A percentile compares a stretch with the other conserved stretches of the same genome.
Evolutionary conservation across 2,888 invertebrate genomes (phyloP).

Genomic region (Hemicrepidius hirtus): DNA sequence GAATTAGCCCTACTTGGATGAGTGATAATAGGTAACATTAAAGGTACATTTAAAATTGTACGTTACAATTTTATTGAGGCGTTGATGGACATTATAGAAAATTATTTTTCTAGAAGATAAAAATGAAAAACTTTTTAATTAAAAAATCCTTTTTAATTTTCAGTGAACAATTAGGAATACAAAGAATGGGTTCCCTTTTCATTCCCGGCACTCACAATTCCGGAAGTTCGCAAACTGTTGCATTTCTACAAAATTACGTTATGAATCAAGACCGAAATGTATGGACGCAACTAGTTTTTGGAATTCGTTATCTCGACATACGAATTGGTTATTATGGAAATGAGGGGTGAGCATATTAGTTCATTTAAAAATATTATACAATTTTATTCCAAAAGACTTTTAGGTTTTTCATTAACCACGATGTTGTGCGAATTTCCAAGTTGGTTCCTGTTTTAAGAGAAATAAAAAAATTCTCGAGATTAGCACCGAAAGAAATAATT

Average conservation of each 20-base stretch:
- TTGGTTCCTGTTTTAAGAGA: conserved; percentile 80
- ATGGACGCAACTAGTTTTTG: conserved; percentile 90
- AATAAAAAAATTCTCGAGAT: conserved; percentile 80
- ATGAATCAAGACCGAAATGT: conserved; percentile 85
- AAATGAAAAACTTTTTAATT: neutral
- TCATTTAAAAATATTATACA: neutral
- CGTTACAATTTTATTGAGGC: conserved; percentile 40
- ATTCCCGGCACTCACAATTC: conserved; percentile 84
- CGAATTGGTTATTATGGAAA: conserved; percentile 81
- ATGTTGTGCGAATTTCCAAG: conserved; percentile 81
- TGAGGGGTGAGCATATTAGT: conserved; percentile 54
- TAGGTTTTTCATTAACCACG: conserved; percentile 85
- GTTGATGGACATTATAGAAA: no score
- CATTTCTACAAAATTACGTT: conserved; percentile 70
- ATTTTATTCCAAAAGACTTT: conserved; percentile 56
- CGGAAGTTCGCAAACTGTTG: conserved; percentile 73
- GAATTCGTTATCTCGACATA: conserved; percentile 88
- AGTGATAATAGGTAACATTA: conserved; percentile 74
- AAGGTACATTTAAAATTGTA: conserved; percentile 65
- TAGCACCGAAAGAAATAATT: conserved; percentile 82
- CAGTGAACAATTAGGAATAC: conserved; percentile 75
- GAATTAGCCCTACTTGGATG: conserved; percentile 92
- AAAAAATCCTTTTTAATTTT: conserved; percentile 63
- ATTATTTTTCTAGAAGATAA: no score
- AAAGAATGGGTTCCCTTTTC: conserved; percentile 77